phyloP scores from a whole-genome alignment of 2,888 invertebrate genomes.

The Drosophila koepferae region DNA sequence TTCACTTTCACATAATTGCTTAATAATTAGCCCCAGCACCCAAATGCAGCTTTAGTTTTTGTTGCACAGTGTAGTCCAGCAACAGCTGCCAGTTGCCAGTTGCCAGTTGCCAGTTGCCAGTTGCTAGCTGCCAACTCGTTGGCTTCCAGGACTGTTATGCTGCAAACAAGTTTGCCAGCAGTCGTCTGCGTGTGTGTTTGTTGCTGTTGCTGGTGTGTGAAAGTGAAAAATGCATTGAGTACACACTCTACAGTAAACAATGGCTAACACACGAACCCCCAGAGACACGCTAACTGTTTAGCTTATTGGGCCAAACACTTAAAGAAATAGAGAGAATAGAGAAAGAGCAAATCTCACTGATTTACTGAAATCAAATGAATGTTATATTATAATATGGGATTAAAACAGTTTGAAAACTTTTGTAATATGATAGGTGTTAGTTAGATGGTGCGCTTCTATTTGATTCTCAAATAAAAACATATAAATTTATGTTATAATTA shows the following conservation, averaged over 20 bases:
- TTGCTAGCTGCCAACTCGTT: slow-evolving; percentile 47
- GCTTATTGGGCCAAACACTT: slow-evolving; percentile 43
- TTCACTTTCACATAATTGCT: slow-evolving; percentile 81
- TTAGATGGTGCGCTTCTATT: background rate
- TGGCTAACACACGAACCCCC: slow-evolving; percentile 34
- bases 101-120: slow-evolving; percentile 36
- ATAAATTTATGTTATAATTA: background rate
- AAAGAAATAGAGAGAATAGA: background rate
- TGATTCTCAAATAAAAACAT: background rate
- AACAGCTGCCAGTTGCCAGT: slow-evolving; percentile 32
- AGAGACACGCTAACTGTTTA: slow-evolving; percentile 37
- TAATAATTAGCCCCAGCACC: slow-evolving; percentile 63
- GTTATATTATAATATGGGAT: slow-evolving; percentile 2
- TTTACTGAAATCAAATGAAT: slow-evolving; percentile 18
- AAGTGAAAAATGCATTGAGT: slow-evolving; percentile 61
- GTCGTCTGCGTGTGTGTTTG: slow-evolving; percentile 19
- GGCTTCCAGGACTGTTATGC: slow-evolving; percentile 44
- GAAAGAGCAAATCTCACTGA: slow-evolving; percentile 5
- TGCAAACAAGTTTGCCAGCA: slow-evolving; percentile 50
- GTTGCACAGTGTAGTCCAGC: slow-evolving; percentile 34
- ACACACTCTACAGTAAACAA: slow-evolving; percentile 22
- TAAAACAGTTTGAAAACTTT: background rate
- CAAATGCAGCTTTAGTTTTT: slow-evolving; percentile 41
- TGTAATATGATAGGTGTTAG: background rate
- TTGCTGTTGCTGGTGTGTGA: slow-evolving; percentile 45